These are phyloP conservation scores for Ephestia elutella DNA, from an alignment of 1,140 invertebrate genomes.

Conservation along the genomic window DNA sequence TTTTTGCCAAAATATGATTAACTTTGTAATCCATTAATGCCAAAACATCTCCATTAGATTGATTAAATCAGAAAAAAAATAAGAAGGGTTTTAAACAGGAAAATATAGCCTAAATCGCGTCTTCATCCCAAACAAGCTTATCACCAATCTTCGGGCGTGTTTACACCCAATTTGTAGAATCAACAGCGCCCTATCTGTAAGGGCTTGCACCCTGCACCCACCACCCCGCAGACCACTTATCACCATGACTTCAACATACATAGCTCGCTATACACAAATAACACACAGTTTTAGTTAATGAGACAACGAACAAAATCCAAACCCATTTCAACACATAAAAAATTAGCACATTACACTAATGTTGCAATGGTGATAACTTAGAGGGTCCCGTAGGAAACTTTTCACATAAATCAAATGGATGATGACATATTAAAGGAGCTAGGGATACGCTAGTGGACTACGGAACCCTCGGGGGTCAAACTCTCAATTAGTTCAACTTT, in stretches of 20 bases:
- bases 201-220: constrained; percentile 41
- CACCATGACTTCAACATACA: constrained; percentile 46
- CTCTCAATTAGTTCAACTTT: constrained; percentile 34
- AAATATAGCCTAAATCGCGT: not conserved
- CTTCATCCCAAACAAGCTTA: not conserved
- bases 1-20: no score
- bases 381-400: constrained; percentile 58
- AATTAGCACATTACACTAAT: constrained; percentile 73
- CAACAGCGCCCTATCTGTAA: constrained; percentile 24
- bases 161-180: constrained; percentile 5
- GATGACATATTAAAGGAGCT: constrained; percentile 27
- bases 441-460: constrained; percentile 40
- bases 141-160: not conserved
- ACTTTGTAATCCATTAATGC: no score
- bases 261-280: constrained; percentile 69
- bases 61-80: not conserved
- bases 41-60: no score
- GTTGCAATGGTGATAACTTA: constrained; percentile 49
- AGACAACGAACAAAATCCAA: constrained; percentile 71
- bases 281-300: constrained; percentile 70
- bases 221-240: constrained; percentile 45
- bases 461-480: constrained; percentile 51
- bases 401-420: constrained; percentile 16
- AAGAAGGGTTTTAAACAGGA: not conserved
- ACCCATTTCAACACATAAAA: constrained; percentile 68